phyloP scores from a whole-genome alignment of 1,140 invertebrate species.

The Hirudo medicinalis region DNA sequence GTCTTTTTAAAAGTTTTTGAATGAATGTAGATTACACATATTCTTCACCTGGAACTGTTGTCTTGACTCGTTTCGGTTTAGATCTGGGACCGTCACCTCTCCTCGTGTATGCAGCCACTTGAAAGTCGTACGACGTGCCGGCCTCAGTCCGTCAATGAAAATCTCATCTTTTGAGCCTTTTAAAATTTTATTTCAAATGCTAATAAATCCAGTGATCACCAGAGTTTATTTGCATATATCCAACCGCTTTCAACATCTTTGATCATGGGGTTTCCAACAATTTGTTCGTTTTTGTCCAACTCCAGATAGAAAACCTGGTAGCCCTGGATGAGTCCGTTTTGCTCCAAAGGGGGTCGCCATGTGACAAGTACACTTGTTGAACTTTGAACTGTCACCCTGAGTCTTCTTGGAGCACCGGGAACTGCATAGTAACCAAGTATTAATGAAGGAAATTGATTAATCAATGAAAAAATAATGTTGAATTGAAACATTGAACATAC shows the following conservation, averaged over 20 bases:
- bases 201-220: too few species aligned
- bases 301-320: slow-evolving; percentile 15
- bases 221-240: background rate
- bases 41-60: slow-evolving; percentile 62
- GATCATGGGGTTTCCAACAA: slow-evolving; percentile 2
- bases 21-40: too few species aligned
- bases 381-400: background rate
- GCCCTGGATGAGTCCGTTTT: slow-evolving; percentile 12
- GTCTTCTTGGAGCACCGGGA: background rate
- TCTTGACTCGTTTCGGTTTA: slow-evolving; percentile 57
- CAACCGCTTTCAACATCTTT: slow-evolving; percentile 5
- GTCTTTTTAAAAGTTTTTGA: background rate
- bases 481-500: too few species aligned
- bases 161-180: slow-evolving; percentile 44
- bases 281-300: slow-evolving; percentile 9
- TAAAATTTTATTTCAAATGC: too few species aligned
- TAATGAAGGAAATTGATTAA: too few species aligned
- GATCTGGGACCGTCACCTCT: slow-evolving; percentile 87
- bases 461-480: too few species aligned
- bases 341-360: background rate
- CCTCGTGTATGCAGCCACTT: slow-evolving; percentile 75
- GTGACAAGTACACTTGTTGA: background rate
- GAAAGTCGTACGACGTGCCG: slow-evolving; percentile 67
- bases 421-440: background rate
- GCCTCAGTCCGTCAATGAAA: slow-evolving; percentile 73